Evolutionary conservation across 1,140 invertebrate genomes (phyloP), one percentile per base, ranked within the genome.

Genomic region (Nomia melanderi): DNA sequence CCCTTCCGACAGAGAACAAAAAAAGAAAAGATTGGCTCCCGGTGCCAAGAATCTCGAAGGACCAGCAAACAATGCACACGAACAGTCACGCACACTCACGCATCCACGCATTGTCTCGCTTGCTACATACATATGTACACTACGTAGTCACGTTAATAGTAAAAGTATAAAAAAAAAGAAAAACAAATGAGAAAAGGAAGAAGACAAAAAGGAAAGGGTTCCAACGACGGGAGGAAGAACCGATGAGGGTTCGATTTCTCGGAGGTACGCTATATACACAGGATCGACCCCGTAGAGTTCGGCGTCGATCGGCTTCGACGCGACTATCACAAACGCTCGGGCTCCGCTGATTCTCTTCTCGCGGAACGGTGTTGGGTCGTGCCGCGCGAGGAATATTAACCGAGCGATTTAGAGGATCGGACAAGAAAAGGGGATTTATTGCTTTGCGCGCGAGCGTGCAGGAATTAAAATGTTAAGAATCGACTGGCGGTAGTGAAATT

Each of bases 401-500:
- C 57, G 31, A 36, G 31, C 20, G 36, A 76, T 31, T n/a, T n/a
- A 47, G 25, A 47, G 47, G 73, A 67, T 54, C 31, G 47, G n/a
- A 54, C 25, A 44, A n/a, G 67, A 1, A 54, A 27, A n/a, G n/a
- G n/a, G 17, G 29, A 36, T 9, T 65, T 72, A 63, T 56, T 77
- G 60, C 66, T 59, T 66, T 54, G n/a, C n/a, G 31, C 47, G 33
- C 27, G 60, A 67, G n/a, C n/a, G 14, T 71, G 71, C 23, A 44
- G 54, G 44, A 47, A 78, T 72, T 67, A 70, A 71, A 64, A 84
- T 57, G 69, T 65, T 74, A 69, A 59, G 78, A 62, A 79, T 82
- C 85, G 36, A 83, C 71, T 88, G 89, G 86, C 88, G 89, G 90
- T 91, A 88, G 85, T 90, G 86, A 84, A 78, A 86, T 57, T 88